phyloP scores from a whole-genome alignment of 2,113 vertebrate species.

The Bothrops jararaca region DNA sequence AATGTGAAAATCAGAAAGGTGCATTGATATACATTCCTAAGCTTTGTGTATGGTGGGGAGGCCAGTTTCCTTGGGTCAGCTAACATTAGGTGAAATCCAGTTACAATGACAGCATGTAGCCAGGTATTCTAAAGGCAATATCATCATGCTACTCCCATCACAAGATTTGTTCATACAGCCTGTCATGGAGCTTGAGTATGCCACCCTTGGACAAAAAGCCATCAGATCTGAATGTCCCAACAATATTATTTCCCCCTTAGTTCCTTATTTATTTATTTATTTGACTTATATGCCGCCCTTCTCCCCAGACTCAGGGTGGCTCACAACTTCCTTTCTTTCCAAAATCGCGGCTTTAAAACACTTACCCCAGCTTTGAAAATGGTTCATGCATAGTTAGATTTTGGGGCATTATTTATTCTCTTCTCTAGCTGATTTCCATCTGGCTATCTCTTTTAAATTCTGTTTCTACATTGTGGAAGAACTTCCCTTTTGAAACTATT shows the following conservation, averaged over 20 bases:
- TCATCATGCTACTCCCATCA: background rate
- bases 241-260: background rate
- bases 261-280: too few species aligned
- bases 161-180: background rate
- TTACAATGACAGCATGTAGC: background rate
- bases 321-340: background rate
- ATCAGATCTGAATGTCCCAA: background rate
- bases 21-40: background rate
- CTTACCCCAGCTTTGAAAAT: constrained; percentile 46
- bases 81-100: background rate
- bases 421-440: constrained; percentile 21
- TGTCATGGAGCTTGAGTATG: background rate
- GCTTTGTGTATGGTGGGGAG: background rate
- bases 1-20: background rate
- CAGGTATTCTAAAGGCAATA: background rate
- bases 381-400: constrained; percentile 63
- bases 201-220: background rate
- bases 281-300: too few species aligned
- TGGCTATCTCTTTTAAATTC: constrained; percentile 48
- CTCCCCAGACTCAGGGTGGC: too few species aligned
- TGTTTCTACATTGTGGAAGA: constrained; percentile 36
- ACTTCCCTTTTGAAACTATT: constrained; percentile 7
- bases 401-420: constrained; percentile 59
- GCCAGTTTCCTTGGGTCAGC: background rate
- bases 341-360: background rate